Evolutionary conservation across 2,797 vertebrate species (phyloP).

Genomic region (Thripadectes ignobilis): DNA sequence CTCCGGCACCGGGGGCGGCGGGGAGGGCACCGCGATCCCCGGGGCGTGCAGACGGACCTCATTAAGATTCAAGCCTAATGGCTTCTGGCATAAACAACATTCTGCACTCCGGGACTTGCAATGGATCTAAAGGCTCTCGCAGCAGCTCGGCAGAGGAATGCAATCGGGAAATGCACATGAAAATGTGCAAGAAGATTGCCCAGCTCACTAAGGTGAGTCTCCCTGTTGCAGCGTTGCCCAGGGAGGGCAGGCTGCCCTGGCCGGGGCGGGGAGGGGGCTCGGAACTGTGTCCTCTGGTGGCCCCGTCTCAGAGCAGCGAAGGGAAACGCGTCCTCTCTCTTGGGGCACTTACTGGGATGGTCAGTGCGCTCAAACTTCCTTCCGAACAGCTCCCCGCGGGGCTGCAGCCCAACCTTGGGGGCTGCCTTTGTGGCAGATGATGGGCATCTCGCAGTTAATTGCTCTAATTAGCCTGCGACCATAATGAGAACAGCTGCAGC

Average conservation of each 20-base stretch:
- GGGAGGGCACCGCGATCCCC: background rate
- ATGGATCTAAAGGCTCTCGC: conserved; percentile 82
- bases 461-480: background rate
- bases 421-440: background rate
- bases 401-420: background rate
- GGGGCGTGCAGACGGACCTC: background rate
- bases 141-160: conserved; percentile 78
- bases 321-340: background rate
- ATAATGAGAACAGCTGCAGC: background rate
- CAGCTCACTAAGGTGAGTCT: conserved; percentile 95
- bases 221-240: background rate
- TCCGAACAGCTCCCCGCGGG: background rate
- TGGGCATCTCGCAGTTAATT: background rate
- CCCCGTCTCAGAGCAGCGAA: background rate
- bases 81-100: conserved; percentile 87
- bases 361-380: conserved; percentile 21
- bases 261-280: background rate
- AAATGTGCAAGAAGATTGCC: conserved; percentile 99
- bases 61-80: conserved; percentile 74
- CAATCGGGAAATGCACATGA: conserved; percentile 87
- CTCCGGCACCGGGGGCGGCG: background rate
- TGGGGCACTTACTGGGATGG: background rate
- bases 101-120: conserved; percentile 79
- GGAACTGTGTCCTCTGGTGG: background rate
- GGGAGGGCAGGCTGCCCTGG: background rate